phyloP scores from a whole-genome alignment of 2,797 vertebrate species.

The Cheirogaleus major region DNA sequence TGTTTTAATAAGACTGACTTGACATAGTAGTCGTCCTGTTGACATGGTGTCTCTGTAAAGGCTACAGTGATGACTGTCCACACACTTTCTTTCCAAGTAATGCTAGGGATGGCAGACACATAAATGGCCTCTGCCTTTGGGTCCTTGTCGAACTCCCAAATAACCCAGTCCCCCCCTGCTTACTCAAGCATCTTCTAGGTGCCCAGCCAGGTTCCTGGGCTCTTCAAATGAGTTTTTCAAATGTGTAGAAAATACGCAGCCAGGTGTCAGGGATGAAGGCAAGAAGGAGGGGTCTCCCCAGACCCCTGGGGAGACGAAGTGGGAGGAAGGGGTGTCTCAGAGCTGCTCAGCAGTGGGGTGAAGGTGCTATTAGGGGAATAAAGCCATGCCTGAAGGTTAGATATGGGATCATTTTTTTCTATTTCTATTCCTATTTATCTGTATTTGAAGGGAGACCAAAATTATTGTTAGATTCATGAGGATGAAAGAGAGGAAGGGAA shows the following conservation, averaged over 20 bases:
- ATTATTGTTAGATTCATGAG: neutral
- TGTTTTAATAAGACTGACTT: neutral
- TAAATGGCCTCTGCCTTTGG: neutral
- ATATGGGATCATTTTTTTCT: neutral
- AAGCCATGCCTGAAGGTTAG: neutral
- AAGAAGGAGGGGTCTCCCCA: neutral
- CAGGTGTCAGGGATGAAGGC: neutral
- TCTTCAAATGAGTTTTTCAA: constrained; percentile 24
- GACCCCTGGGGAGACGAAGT: neutral
- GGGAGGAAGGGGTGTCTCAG: neutral
- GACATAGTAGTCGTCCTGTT: neutral
- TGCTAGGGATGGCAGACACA: fast-evolving
- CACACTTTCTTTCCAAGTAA: neutral
- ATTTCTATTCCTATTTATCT: neutral
- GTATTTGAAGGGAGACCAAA: neutral
- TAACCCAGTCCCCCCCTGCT: neutral
- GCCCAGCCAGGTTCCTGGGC: neutral
- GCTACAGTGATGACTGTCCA: neutral
- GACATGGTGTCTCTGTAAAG: neutral
- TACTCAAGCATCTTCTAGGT: neutral
- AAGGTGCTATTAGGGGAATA: neutral
- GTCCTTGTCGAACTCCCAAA: neutral
- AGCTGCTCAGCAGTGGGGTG: neutral
- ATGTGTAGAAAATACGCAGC: neutral
- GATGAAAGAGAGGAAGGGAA: neutral